These are phyloP conservation scores for Gymnocephalus cernua DNA, from an alignment of 2,113 vertebrate genomes.

Conservation along the genomic window DNA sequence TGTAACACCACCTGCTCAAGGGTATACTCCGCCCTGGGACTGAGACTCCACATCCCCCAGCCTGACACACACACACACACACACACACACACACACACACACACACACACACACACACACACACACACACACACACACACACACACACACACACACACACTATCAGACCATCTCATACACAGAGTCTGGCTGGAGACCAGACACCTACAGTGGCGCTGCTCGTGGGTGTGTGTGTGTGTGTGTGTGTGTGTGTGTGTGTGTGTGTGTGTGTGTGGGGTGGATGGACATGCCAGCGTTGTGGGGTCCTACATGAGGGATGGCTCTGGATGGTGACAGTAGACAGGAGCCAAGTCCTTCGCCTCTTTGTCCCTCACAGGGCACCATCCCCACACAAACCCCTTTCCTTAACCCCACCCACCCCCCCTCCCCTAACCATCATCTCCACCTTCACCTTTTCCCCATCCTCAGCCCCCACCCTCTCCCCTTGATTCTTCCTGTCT, in stretches of 20 bases:
- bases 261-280: slow-evolving; percentile 34
- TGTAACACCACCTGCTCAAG: slow-evolving; percentile 70
- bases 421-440: neutral
- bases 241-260: neutral
- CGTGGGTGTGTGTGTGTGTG: slow-evolving; percentile 13
- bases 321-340: slow-evolving; percentile 47
- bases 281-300: slow-evolving; percentile 42
- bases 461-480: neutral
- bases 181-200: slow-evolving; percentile 60
- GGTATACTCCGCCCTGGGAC: slow-evolving; percentile 51
- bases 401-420: neutral
- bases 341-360: slow-evolving; percentile 57
- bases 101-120: no score
- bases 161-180: neutral
- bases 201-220: slow-evolving; percentile 17
- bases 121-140: slow-evolving; percentile 10
- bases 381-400: neutral
- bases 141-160: slow-evolving; percentile 10
- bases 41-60: slow-evolving; percentile 34
- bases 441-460: neutral
- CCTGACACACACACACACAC: neutral
- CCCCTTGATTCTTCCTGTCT: neutral
- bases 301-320: slow-evolving; percentile 78
- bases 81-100: neutral
- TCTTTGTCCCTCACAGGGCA: slow-evolving; percentile 72